These are phyloP conservation scores for Smutsia temminckii DNA, from an alignment of 2,797 vertebrate species.

Conservation along the genomic window DNA sequence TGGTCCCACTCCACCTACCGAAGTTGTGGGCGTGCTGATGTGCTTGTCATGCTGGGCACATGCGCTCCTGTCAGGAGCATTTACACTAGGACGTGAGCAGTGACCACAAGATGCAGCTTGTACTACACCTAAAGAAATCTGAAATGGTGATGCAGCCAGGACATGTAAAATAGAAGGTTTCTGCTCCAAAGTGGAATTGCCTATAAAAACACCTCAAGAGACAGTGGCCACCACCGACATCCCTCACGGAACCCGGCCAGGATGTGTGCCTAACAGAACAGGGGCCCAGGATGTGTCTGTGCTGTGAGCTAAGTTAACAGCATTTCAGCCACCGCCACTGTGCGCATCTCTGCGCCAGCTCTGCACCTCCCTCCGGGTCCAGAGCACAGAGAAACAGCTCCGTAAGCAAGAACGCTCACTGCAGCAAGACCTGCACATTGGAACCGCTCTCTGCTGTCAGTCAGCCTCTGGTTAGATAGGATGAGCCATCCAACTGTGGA, in stretches of 20 bases:
- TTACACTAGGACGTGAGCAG: not conserved
- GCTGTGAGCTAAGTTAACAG: too few relatives aligned
- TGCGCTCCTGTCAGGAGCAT: not conserved
- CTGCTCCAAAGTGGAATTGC: not conserved
- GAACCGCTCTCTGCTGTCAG: not conserved
- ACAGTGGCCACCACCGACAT: not conserved
- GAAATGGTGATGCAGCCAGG: too few relatives aligned
- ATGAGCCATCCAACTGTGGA: not conserved
- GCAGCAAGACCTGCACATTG: not conserved
- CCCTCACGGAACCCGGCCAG: fast-evolving
- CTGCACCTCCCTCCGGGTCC: not conserved
- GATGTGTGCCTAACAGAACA: not conserved
- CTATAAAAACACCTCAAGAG: not conserved
- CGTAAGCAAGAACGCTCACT: not conserved
- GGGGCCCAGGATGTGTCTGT: fast-evolving
- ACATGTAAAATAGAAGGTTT: not conserved
- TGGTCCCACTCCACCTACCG: not conserved
- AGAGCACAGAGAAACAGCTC: not conserved
- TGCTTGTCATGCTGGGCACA: not conserved
- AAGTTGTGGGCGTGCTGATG: fast-evolving
- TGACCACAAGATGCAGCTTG: not conserved
- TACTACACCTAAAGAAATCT: not conserved
- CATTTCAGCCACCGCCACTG: too few relatives aligned
- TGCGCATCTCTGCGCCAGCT: not conserved
- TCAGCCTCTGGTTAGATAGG: not conserved